Base-by-base conservation (phyloP, 2,888 invertebrate genomes). In the Cosmorhoe ocellata region DNA sequence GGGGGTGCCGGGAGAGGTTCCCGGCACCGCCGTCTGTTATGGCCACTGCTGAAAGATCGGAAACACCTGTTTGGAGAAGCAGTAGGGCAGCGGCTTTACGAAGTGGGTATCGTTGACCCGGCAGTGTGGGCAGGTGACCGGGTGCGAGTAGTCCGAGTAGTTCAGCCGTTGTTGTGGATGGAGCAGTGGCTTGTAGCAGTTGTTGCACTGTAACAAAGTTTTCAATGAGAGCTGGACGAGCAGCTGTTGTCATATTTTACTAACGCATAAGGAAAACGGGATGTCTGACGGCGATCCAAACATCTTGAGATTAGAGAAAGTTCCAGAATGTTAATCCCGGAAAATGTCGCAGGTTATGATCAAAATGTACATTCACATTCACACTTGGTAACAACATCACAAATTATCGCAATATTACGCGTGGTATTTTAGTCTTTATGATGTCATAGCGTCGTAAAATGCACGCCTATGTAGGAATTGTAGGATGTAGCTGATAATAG, bases 121-220 rank as follows among this genome's bases (percentile, higher is more conserved):
- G 92, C 98, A 99, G 83, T 96, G 96, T 28, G 97, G 97, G 87
- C 99, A 99, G 66, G 95, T 94, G 76, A 97, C 94, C 71, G 95
- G 94, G 79, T 96, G 97, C 78, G 97, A 97, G 91, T 98, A 98
- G 90, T 98, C 98, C 71, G 97, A 98, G 92, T 96, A 99, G 90
- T 96, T 96, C 66, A 98, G 91, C 75, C 95, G 94, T 82, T 96
- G 96, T 75, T 95, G 95, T 9, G 97, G 96, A 82, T 96, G 95
- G 68, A 98, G 93, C 57, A 98, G 93, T 34, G 96, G 94, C 86
- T 96, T 95, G 89, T 93, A 95, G 92, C 99, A 99, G 79, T 93
- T 94, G 92, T 97, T 98, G 92, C 99, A 99, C 95, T 97, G 93
- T 43, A 90, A 77, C 66, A 73, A 74, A 27, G 28, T n/a, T 10